Percentiles rank a stretch among this genome's conserved stretches.
These are phyloP conservation scores for Antheraea yamamai DNA, from an alignment of 2,888 invertebrate species.

Conservation along the genomic window DNA sequence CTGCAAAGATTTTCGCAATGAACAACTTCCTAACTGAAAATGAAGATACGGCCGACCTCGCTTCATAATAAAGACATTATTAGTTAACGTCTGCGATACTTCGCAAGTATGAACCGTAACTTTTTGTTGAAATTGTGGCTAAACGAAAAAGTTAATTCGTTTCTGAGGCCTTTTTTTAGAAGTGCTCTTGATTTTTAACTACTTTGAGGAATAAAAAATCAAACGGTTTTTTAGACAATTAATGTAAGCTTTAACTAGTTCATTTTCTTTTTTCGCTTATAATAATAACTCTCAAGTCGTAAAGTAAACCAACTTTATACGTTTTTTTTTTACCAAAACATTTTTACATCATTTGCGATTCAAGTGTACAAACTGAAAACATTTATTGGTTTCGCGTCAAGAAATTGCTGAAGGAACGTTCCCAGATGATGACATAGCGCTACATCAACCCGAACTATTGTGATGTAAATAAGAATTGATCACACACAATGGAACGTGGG, in stretches of 20 bases:
- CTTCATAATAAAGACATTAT: constrained; percentile 4
- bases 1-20: constrained; percentile 8
- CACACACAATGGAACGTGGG: constrained; percentile 71
- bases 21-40: constrained; percentile 9
- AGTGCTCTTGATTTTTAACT: not conserved
- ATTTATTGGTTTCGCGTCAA: constrained; percentile 27
- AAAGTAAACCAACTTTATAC: not conserved
- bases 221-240: not conserved
- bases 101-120: not conserved
- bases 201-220: not conserved
- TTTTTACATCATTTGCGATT: constrained; percentile 9
- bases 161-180: not conserved
- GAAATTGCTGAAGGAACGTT: constrained; percentile 34
- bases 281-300: not conserved
- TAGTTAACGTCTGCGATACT: not conserved
- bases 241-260: too few species aligned
- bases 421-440: constrained; percentile 54
- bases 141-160: not conserved
- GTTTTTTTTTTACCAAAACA: not conserved
- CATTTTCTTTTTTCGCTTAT: not conserved
- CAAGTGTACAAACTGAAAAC: constrained; percentile 16
- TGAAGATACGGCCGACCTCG: constrained; percentile 9
- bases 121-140: not conserved
- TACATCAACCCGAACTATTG: constrained; percentile 70
- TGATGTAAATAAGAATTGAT: constrained; percentile 77